Evolutionary conservation across 2,797 vertebrate species (phyloP).

Genomic region (Aulostomus chinensis): DNA sequence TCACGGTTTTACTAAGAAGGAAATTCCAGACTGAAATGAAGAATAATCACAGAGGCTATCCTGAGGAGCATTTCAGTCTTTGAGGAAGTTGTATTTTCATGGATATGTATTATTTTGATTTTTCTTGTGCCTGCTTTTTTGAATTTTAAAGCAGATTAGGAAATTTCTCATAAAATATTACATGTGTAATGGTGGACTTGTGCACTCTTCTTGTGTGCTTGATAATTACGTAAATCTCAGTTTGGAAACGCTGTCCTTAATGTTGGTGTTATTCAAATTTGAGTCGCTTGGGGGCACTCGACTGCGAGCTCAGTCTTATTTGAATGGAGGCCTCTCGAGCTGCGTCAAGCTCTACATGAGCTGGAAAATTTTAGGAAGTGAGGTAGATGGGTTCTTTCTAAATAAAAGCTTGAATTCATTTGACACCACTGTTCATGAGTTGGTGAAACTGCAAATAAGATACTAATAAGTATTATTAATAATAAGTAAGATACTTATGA

Average conservation of each 20-base stretch:
- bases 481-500: no score
- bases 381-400: conserved; percentile 12
- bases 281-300: conserved; percentile 62
- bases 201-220: no score
- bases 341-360: conserved; percentile 19
- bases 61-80: conserved; percentile 53
- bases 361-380: conserved; percentile 1
- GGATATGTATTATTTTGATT: no score
- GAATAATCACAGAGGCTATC: conserved; percentile 44
- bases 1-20: conserved; percentile 13
- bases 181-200: no score
- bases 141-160: no score
- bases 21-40: conserved; percentile 17
- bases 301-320: conserved; percentile 36
- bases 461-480: no score
- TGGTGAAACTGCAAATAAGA: background rate
- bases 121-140: no score
- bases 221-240: no score
- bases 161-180: no score
- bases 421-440: no score
- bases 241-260: no score
- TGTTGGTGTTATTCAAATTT: conserved; percentile 17
- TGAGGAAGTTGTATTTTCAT: no score
- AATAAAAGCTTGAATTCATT: conserved; percentile 24
- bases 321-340: conserved; percentile 50